Conservation (phyloP, 2,113 vertebrate genomes). For the Syngnathoides biaculeatus region DNA sequence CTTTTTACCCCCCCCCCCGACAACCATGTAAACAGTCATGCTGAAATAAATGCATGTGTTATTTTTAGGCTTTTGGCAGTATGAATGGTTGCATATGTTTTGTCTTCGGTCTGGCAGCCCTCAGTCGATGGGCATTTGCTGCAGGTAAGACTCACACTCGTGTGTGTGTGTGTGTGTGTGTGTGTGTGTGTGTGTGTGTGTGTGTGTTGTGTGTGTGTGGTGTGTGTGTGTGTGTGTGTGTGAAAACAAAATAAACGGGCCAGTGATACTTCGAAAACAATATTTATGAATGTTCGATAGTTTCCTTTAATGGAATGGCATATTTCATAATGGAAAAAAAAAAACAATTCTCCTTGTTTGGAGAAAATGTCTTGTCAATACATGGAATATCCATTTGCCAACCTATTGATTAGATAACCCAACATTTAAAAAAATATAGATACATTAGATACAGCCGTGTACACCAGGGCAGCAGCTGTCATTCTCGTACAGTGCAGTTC, state of each 20-base stretch:
- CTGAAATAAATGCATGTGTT: conserved; percentile 1
- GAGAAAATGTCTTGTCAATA: neutral
- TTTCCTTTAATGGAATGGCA: neutral
- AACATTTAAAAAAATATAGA: neutral
- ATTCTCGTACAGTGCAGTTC: neutral
- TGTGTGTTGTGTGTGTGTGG: neutral
- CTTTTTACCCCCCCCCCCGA: no score
- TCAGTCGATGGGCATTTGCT: conserved; percentile 31
- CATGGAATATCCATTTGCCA: neutral
- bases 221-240: neutral
- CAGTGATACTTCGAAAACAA: neutral
- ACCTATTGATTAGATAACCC: neutral
- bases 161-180: neutral
- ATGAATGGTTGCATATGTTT: conserved; percentile 45
- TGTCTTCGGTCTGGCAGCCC: conserved; percentile 29
- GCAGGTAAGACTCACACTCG: conserved; percentile 59
- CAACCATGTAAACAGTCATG: neutral
- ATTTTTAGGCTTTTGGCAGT: conserved; percentile 23
- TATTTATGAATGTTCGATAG: neutral
- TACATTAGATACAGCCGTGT: neutral
- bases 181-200: neutral
- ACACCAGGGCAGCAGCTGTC: neutral
- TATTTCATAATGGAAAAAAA: neutral
- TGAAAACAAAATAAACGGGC: neutral
- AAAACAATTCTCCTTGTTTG: neutral